These are phyloP conservation scores for Drosophila chauvacae DNA, from an alignment of 1,140 invertebrate species.

Conservation along the genomic window DNA sequence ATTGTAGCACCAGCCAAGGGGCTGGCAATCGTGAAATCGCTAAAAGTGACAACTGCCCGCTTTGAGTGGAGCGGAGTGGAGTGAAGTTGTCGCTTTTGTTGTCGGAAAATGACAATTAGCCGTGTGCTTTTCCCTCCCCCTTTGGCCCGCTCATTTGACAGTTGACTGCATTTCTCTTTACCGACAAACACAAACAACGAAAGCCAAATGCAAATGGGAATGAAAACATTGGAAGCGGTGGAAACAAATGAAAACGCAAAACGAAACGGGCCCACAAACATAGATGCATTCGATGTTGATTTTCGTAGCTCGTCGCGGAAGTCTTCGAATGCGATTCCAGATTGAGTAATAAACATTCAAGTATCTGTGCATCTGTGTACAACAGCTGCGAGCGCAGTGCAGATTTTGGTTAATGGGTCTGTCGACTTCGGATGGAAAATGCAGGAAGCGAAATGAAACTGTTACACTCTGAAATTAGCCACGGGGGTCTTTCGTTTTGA, in stretches of 20 bases:
- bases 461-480: slow-evolving; percentile 64
- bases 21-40: slow-evolving; percentile 34
- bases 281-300: slow-evolving; percentile 41
- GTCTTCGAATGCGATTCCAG: slow-evolving; percentile 68
- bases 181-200: slow-evolving; percentile 29
- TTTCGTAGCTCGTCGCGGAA: slow-evolving; percentile 65
- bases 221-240: slow-evolving; percentile 1
- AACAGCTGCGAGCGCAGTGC: slow-evolving; percentile 67
- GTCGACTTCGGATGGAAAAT: slow-evolving; percentile 53
- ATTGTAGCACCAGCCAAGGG: slow-evolving; percentile 28
- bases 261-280: slow-evolving; percentile 30
- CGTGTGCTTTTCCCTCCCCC: slow-evolving; percentile 38
- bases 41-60: slow-evolving; percentile 32
- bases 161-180: slow-evolving; percentile 65
- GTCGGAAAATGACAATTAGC: slow-evolving; percentile 83
- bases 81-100: slow-evolving; percentile 61
- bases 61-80: slow-evolving; percentile 46
- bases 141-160: slow-evolving; percentile 57
- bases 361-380: slow-evolving; percentile 46
- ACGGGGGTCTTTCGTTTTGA: slow-evolving; percentile 45
- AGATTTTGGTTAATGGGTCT: slow-evolving; percentile 74
- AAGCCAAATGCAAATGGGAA: slow-evolving; percentile 30
- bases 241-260: slow-evolving; percentile 27
- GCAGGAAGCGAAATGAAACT: slow-evolving; percentile 71
- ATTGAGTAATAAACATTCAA: slow-evolving; percentile 77